These are phyloP conservation scores for Macroramphosus scolopax DNA, from an alignment of 2,797 vertebrate genomes.

Conservation along the genomic window DNA sequence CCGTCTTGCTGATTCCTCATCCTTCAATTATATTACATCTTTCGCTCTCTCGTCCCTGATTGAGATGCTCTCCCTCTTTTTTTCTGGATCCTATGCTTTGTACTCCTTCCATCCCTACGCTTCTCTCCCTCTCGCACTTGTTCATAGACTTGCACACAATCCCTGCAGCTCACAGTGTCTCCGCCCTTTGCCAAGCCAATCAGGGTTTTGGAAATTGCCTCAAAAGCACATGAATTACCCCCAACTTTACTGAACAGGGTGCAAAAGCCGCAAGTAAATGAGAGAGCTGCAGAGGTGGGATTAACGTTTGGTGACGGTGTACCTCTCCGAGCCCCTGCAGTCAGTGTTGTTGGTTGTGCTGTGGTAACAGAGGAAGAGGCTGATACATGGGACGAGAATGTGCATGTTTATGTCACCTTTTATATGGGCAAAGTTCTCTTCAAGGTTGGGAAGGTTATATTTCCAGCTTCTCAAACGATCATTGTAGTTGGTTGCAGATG, in stretches of 20 bases:
- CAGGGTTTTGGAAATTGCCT: constrained; percentile 45
- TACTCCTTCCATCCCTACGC: constrained; percentile 18
- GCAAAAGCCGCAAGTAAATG: constrained; percentile 34
- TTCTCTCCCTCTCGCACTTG: constrained; percentile 2
- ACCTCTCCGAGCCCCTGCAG: constrained; percentile 12
- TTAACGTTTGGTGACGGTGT: constrained; percentile 41
- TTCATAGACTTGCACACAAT: constrained; percentile 31
- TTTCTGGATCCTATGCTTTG: constrained; percentile 35
- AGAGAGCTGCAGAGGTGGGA: constrained; percentile 37
- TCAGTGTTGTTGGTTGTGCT: too few species aligned
- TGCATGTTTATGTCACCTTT: too few species aligned
- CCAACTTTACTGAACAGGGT: constrained; percentile 35
- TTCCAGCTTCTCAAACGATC: too few species aligned
- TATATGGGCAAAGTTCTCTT: too few species aligned
- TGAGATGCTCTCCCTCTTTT: constrained; percentile 16
- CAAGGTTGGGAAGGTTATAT: too few species aligned
- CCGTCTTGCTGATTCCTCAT: constrained; percentile 47
- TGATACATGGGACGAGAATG: too few species aligned
- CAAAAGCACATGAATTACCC: constrained; percentile 44
- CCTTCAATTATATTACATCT: constrained; percentile 36
- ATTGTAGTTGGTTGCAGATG: not conserved
- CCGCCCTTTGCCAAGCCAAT: constrained; percentile 52
- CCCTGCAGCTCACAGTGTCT: constrained; percentile 33
- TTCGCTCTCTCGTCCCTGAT: not conserved
- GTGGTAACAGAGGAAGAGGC: constrained; percentile 13